These are phyloP conservation scores for Rhingia campestris DNA, from an alignment of 2,888 invertebrate genomes.

Conservation along the genomic window DNA sequence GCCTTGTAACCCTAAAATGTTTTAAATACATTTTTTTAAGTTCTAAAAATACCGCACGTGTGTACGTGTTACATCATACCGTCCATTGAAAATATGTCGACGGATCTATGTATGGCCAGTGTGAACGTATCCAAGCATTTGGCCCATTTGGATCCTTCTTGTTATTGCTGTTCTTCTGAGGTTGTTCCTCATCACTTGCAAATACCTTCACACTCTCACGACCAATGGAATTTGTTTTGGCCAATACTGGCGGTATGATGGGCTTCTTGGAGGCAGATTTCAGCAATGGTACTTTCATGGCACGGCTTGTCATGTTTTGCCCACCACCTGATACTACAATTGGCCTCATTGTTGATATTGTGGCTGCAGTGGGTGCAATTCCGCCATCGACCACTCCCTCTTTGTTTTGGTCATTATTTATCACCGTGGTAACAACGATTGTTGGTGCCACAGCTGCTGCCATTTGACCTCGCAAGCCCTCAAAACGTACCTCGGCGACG, in stretches of 20 bases:
- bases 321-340: conserved; percentile 14
- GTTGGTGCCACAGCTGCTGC: conserved; percentile 67
- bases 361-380: conserved; percentile 30
- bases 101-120: conserved; percentile 87
- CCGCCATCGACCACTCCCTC: conserved; percentile 21
- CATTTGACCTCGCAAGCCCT: conserved; percentile 44
- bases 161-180: conserved; percentile 34
- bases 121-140: conserved; percentile 85
- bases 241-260: conserved; percentile 82
- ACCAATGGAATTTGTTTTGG: conserved; percentile 78
- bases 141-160: conserved; percentile 69
- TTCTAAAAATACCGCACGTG: conserved; percentile 1
- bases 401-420: conserved; percentile 58
- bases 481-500: conserved; percentile 74
- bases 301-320: conserved; percentile 78
- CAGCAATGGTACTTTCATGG: conserved; percentile 80
- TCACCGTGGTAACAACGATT: conserved; percentile 71
- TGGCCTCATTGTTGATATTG: conserved; percentile 38
- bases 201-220: conserved; percentile 69
- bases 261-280: conserved; percentile 84
- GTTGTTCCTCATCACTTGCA: conserved; percentile 37
- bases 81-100: conserved; percentile 88
- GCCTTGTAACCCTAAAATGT: conserved; percentile 84
- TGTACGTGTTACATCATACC: conserved; percentile 82
- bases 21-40: background rate